Percentiles rank a stretch among this genome's conserved stretches.
These are phyloP conservation scores for Dendrocincla fuliginosa DNA, from an alignment of 2,797 vertebrate species.

Conservation along the genomic window DNA sequence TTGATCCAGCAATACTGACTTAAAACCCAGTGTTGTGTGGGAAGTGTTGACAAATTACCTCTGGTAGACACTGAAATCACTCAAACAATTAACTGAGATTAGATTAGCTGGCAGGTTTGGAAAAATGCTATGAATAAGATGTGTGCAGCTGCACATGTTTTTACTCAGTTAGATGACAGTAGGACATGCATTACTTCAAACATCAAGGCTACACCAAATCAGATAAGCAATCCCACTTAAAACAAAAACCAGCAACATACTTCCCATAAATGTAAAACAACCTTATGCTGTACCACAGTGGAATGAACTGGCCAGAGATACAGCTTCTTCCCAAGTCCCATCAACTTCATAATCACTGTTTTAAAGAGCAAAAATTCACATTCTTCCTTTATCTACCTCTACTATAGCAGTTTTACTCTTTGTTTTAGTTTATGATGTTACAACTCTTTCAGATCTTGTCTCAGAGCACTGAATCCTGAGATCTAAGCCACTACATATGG, in stretches of 20 bases:
- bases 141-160: not conserved
- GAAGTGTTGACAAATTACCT: conserved; percentile 37
- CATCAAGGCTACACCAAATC: not conserved
- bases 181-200: not conserved
- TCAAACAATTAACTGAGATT: conserved; percentile 44
- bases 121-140: not conserved
- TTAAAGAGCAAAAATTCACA: not conserved
- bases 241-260: not conserved
- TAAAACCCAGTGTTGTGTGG: not conserved
- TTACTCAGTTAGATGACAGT: conserved; percentile 23
- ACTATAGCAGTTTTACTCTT: not conserved
- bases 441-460: not conserved
- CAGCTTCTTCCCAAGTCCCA: not conserved
- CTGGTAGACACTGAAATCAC: conserved; percentile 15
- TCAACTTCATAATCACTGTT: not conserved
- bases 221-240: conserved; percentile 20
- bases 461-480: not conserved
- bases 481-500: not conserved
- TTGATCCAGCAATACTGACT: not conserved
- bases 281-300: not conserved
- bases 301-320: not conserved
- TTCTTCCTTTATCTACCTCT: not conserved
- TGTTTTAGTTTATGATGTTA: not conserved
- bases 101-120: conserved; percentile 34
- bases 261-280: not conserved